Evolutionary conservation across 2,797 vertebrate species (phyloP), one percentile per base, ranked within the genome.

Genomic region (Hyperoplus immaculatus): DNA sequence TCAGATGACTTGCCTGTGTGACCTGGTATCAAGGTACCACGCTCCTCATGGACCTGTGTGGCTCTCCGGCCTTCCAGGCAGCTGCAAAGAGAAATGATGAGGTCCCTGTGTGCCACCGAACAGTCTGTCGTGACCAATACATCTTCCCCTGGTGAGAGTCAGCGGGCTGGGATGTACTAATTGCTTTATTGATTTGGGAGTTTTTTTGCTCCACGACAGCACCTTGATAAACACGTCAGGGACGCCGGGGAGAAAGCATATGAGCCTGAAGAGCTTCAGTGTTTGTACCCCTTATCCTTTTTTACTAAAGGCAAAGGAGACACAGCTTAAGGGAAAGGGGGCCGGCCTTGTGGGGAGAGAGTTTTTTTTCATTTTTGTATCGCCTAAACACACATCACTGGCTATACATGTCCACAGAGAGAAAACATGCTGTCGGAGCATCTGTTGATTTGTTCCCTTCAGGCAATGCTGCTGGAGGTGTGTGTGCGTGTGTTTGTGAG

Each of bases 111-210:
- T 77, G 77, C 70, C 64, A 39, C 29, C 29, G 3, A 29, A 29
- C 0, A 5, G 79, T 72, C 80, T 89, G 90, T 88, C 68, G 60
- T 80, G 54, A 65, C 86, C 86, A 82, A 94, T 94, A 89, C 82
- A 92, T 93, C 91, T 90, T 86, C 69, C 29, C 47, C 77, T 15
- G 15, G 75, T 86, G 88, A 86, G 85, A 88, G 81, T 88, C 64
- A n/a, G 75, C 3, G 77, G 72, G 78, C 83, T 78, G 75, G 83
- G 85, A 88, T 90, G 89, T 88, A 87, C 93, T 95, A 95, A 95
- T 94, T 94, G 93, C 91, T 90, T 93, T 94, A 94, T 93, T 93
- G 92, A 94, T 94, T 89, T 84, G 67, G 79, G 91, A 83, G 29
- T 29, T 29, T 29, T 88, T 94, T 91, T 92, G 78, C 81, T 81